Conservation (phyloP, 2,113 vertebrate genomes). For the Nymphicus hollandicus region DNA sequence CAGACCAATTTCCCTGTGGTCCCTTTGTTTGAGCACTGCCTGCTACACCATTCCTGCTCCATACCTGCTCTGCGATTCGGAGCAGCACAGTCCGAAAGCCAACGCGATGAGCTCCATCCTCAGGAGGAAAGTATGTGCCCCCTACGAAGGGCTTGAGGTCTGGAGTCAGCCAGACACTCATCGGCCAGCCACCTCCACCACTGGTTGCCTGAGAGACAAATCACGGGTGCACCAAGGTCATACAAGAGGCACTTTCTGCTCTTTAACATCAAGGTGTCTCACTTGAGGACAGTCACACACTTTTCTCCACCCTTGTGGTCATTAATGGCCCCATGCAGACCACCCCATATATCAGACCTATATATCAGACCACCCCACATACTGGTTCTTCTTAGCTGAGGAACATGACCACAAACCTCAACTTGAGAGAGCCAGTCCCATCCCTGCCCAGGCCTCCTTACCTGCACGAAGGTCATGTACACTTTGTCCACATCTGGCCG, state of each 20-base stretch:
- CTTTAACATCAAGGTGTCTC: background rate
- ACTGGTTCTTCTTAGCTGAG: background rate
- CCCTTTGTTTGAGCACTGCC: background rate
- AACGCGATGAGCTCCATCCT: conserved; percentile 78
- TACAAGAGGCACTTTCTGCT: background rate
- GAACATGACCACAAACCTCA: background rate
- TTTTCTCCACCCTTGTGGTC: background rate
- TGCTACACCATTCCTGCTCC: background rate
- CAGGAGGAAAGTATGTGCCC: conserved; percentile 91
- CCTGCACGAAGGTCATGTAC: conserved; percentile 96
- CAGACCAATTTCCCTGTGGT: background rate
- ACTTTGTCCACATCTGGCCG: conserved; percentile 94
- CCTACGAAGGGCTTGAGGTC: conserved; percentile 89
- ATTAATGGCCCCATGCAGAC: background rate
- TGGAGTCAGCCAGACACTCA: conserved; percentile 96
- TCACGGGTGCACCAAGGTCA: rapidly evolving
- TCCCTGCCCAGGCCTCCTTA: background rate
- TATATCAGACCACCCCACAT: background rate
- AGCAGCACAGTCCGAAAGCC: conserved; percentile 87
- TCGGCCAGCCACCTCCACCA: conserved; percentile 94
- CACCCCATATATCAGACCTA: background rate
- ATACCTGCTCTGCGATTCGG: conserved; percentile 85
- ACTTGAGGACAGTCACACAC: rapidly evolving
- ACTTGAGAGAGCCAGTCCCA: background rate
- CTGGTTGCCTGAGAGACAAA: conserved; percentile 81